phyloP scores from a whole-genome alignment of 2,888 invertebrate genomes.

The Elegia similella region DNA sequence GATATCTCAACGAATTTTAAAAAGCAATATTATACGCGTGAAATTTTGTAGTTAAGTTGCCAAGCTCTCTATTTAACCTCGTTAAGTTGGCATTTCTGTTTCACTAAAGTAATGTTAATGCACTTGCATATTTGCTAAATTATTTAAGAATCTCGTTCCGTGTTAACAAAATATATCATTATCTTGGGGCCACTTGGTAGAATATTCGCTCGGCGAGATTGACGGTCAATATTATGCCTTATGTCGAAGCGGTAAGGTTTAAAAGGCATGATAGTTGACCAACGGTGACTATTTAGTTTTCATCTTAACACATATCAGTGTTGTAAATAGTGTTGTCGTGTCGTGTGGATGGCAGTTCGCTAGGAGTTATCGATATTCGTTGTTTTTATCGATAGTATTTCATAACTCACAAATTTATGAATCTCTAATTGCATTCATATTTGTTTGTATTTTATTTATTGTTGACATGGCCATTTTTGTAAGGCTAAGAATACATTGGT shows the following conservation, averaged over 20 bases:
- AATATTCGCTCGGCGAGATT: conserved; percentile 29
- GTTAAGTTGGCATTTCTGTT: conserved; percentile 20
- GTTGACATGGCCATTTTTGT: conserved; percentile 28
- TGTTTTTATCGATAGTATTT: conserved; percentile 15
- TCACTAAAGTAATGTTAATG: not conserved
- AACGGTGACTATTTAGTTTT: conserved; percentile 40
- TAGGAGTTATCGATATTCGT: conserved; percentile 27
- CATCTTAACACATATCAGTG: conserved; percentile 71
- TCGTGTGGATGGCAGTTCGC: conserved; percentile 65
- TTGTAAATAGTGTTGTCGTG: conserved; percentile 66
- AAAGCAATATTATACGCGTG: conserved; percentile 64
- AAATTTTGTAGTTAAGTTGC: conserved; percentile 24
- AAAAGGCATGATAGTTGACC: conserved; percentile 10
- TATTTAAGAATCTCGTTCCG: conserved; percentile 31
- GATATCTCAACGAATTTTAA: conserved; percentile 63
- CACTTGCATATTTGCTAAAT: conserved; percentile 21
- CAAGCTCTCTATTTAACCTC: conserved; percentile 46
- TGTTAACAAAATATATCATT: conserved; percentile 45
- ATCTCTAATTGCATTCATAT: conserved; percentile 10
- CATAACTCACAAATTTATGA: conserved; percentile 11
- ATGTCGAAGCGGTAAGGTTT: conserved; percentile 1
- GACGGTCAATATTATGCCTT: conserved; percentile 15
- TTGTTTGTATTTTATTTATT: conserved; percentile 30
- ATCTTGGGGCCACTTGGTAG: conserved; percentile 63
- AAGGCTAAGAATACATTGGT: not conserved